phyloP scores from a whole-genome alignment of 1,140 invertebrate species.

The Hylaeus anthracinus region DNA sequence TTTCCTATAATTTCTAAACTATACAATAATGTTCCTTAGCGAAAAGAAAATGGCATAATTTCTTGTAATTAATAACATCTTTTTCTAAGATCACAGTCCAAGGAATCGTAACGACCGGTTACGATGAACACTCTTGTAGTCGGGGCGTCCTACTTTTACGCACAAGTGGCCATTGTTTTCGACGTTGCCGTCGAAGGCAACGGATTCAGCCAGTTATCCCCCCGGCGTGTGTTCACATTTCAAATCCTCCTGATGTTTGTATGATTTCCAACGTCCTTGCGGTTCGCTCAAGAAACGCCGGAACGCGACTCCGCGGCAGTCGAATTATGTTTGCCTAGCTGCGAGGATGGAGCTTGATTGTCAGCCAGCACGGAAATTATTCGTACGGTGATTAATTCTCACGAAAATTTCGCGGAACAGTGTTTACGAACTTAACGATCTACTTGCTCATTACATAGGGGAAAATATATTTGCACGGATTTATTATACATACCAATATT shows the following conservation, averaged over 20 bases:
- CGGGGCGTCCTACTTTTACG: background rate
- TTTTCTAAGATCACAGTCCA: too few relatives aligned
- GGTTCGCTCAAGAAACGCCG: background rate
- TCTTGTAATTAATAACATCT: too few relatives aligned
- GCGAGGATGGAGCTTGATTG: background rate
- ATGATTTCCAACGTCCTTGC: constrained; percentile 1
- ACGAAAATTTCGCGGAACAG: background rate
- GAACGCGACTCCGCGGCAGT: background rate
- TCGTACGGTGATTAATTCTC: background rate
- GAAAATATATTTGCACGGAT: background rate
- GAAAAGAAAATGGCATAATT: too few relatives aligned
- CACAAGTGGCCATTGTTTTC: background rate
- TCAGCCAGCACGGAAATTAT: background rate
- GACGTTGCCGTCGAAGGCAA: background rate
- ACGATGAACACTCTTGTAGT: background rate
- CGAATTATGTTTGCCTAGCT: background rate
- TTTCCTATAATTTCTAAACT: too few relatives aligned
- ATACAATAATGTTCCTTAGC: too few relatives aligned
- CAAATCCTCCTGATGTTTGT: constrained; percentile 8
- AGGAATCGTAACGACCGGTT: too few relatives aligned
- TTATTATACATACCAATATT: background rate
- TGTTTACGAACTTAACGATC: background rate
- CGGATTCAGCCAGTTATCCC: constrained; percentile 4
- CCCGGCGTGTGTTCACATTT: background rate
- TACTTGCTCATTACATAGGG: too few relatives aligned